These are phyloP conservation scores for Bembecia ichneumoniformis DNA, from an alignment of 2,888 invertebrate genomes.

Conservation along the genomic window DNA sequence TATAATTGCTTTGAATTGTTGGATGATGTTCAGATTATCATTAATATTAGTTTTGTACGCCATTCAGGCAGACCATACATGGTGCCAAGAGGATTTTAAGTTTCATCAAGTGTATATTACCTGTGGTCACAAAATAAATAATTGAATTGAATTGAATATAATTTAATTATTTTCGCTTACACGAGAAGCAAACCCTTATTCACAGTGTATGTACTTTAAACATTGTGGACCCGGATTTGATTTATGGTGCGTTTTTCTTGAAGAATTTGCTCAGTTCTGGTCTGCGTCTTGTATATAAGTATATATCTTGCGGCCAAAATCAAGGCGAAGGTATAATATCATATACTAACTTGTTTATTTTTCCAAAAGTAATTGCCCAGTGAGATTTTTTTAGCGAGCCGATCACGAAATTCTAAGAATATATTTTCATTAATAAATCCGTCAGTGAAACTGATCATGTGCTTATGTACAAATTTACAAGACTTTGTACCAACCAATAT, in stretches of 20 bases:
- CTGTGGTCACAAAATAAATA: no score
- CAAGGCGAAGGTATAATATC: neutral
- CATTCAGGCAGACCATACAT: no score
- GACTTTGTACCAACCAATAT: no score
- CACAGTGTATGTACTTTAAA: slow-evolving; percentile 9
- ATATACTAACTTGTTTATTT: neutral
- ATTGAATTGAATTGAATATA: no score
- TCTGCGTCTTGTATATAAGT: neutral
- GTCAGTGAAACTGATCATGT: neutral
- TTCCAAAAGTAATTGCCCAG: neutral
- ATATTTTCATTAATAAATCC: neutral
- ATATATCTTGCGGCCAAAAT: neutral
- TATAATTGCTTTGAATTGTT: no score
- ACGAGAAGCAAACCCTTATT: neutral
- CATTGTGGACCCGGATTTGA: slow-evolving; percentile 15
- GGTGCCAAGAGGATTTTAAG: no score
- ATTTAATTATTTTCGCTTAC: neutral
- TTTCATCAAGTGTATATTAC: no score
- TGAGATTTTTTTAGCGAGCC: neutral
- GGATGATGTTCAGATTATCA: no score
- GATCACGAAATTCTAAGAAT: neutral
- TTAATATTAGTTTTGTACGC: no score
- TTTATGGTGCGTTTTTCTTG: slow-evolving; percentile 13
- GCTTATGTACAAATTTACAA: no score
- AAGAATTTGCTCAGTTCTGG: neutral